Base-by-base conservation (phyloP, 2,113 vertebrate species). In the Labrus mixtus region DNA sequence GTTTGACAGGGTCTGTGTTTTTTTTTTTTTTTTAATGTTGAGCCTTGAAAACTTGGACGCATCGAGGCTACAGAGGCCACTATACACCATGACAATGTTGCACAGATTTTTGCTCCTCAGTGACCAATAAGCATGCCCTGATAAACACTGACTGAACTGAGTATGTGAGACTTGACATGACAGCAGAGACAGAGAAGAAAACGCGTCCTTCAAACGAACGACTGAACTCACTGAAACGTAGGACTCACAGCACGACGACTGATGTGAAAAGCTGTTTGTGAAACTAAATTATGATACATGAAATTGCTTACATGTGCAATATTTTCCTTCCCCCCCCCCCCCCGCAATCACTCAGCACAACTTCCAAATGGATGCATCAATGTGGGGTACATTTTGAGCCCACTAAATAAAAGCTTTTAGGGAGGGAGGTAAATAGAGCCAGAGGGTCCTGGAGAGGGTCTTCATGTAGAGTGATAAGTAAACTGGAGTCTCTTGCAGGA, bases 71-170 rank as follows among this genome's bases (percentile, higher is more conserved):
- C 61, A n/a, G 7, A 43, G 11, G 43, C 19, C 45, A 13, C 16
- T 33, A 33, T 1, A 17, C 45, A n/a, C 55, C 48, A 39, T 5
- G 68, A 1, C 13, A 57, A 19, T 45, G 43, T 45, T 45, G 43
- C 43, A 13, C 43, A 45, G 9, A 43, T 43, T 68, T 68, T 63
- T 68, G 45, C 63, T 53, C 75, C 37, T 78, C 70, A 25, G 56
- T 20, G 46, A 48, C 3, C 46, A 20, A 76, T 79, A 20, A 79
- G 37, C 63, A 72, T 1, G 57, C 13, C 20, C 13, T 12, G 6
- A 63, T 76, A 45, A 68, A 70, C 55, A 74, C 1, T 2, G 43
- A 39, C 17, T 1, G 41, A 66, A 50, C 15, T 2, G 7, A 25
- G 63, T 2, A 51, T 69, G 0, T 50, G 33, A 69, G 36, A 8